phyloP scores from a whole-genome alignment of 1,140 invertebrate genomes.

The Arion vulgaris region DNA sequence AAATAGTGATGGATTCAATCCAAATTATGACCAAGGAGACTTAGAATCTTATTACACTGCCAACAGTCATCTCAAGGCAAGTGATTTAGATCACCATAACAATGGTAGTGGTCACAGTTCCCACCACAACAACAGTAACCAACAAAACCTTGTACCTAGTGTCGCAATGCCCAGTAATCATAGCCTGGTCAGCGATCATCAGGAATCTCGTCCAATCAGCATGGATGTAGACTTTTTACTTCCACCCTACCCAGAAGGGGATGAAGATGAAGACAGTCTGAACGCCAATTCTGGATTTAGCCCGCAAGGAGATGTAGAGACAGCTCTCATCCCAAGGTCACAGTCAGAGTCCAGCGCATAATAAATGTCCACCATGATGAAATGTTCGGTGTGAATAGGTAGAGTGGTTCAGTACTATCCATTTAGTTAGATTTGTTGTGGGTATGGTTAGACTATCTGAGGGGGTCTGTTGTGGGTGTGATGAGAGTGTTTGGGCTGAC shows the following conservation, averaged over 20 bases:
- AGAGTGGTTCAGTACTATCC: no score
- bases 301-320: slow-evolving; percentile 21
- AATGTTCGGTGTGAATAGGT: no score
- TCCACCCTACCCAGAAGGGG: slow-evolving; percentile 37
- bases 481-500: no score
- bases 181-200: slow-evolving; percentile 15
- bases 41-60: background rate
- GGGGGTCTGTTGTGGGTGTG: no score
- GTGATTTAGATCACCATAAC: background rate
- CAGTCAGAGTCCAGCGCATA: slow-evolving; percentile 37
- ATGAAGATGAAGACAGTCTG: slow-evolving; percentile 26
- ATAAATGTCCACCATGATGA: slow-evolving; percentile 4
- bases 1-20: background rate
- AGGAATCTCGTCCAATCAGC: slow-evolving; percentile 27
- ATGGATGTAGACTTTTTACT: slow-evolving; percentile 41
- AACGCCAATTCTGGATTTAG: slow-evolving; percentile 13
- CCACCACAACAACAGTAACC: background rate
- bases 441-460: no score
- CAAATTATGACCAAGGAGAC: background rate
- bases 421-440: no score
- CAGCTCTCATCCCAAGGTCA: slow-evolving; percentile 23
- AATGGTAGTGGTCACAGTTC: background rate
- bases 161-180: background rate
- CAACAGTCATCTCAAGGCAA: background rate
- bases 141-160: background rate